Evolutionary conservation across 2,113 vertebrate species (phyloP), one percentile per base, ranked within the genome.

Genomic region (Carassius carassius): DNA sequence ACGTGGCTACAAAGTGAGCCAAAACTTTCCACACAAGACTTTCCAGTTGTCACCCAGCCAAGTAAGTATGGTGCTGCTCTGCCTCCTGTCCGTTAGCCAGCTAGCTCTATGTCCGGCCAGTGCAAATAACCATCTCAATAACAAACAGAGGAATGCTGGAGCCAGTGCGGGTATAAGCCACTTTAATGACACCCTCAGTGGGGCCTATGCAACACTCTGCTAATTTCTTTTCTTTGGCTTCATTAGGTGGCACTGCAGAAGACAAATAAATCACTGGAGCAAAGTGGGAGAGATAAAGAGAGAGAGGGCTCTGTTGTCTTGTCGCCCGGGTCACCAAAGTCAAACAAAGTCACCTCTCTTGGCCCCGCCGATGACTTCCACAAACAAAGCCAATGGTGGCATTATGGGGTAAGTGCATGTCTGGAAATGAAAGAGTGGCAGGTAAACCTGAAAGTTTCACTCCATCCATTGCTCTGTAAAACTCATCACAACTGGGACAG

Each of bases 81-180:
- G 83, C 54, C 49, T 85, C 62, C 41, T 32, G 72, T 83, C 82
- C 49, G 6, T 54, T 81, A 87, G 88, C 89, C 89, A 88, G 90
- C 83, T 86, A 93, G 90, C 90, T 88, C 63, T 69, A 47, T 65
- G 86, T 91, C 81, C 84, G 90, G 83, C 84, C 92, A 90, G 90
- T 90, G 90, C 90, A 94, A 94, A 95, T 95, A 94, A 93, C 92
- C 89, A 94, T 95, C 93, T 94, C 91, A 93, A 94, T 94, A 92
- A 95, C 94, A 94, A 94, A 94, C 92, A 94, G 82, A 87, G 90
- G 88, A 90, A 92, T 92, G 90, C 82, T 79, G 90, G 90, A 89
- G 84, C 88, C 90, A 84, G 85, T 88, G 65, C 9, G 41, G 41
- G 9, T 10, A 44, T 58, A 84, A 81, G 85, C 86, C 91, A 90